Conservation (phyloP, 2,888 invertebrate genomes). For the Epistrophe eligans region DNA sequence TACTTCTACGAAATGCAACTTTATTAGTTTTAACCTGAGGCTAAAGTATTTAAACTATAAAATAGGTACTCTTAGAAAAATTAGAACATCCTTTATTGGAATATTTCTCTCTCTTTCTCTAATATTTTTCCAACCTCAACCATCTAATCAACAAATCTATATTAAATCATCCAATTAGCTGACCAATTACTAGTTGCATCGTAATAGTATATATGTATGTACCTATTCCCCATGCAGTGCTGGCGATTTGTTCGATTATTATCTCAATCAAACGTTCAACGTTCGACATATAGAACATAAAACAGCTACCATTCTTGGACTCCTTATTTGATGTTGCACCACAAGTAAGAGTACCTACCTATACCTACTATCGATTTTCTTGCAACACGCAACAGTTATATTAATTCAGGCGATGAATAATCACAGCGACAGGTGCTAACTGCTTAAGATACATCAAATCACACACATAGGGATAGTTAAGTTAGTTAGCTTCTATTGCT, state of each 20-base stretch:
- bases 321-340: slow-evolving; percentile 30
- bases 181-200: slow-evolving; percentile 58
- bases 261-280: slow-evolving; percentile 62
- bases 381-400: slow-evolving; percentile 66
- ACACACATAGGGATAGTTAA: slow-evolving; percentile 44
- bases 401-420: slow-evolving; percentile 67
- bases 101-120: neutral
- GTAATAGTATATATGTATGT: neutral
- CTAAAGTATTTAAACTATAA: no score
- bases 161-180: slow-evolving; percentile 69
- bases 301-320: slow-evolving; percentile 42
- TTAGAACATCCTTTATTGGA: slow-evolving; percentile 12
- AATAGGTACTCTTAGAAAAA: neutral
- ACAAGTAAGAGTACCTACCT: neutral
- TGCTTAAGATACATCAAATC: slow-evolving; percentile 39
- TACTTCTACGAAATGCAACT: no score
- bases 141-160: slow-evolving; percentile 27
- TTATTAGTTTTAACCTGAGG: no score
- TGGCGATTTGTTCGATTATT: slow-evolving; percentile 68
- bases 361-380: slow-evolving; percentile 39
- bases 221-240: slow-evolving; percentile 19
- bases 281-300: slow-evolving; percentile 32
- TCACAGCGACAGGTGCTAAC: slow-evolving; percentile 67
- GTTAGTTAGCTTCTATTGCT: slow-evolving; percentile 24
- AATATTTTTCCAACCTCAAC: neutral